Conservation (phyloP, 2,797 vertebrate genomes). For the Catamblyrhynchus diadema region DNA sequence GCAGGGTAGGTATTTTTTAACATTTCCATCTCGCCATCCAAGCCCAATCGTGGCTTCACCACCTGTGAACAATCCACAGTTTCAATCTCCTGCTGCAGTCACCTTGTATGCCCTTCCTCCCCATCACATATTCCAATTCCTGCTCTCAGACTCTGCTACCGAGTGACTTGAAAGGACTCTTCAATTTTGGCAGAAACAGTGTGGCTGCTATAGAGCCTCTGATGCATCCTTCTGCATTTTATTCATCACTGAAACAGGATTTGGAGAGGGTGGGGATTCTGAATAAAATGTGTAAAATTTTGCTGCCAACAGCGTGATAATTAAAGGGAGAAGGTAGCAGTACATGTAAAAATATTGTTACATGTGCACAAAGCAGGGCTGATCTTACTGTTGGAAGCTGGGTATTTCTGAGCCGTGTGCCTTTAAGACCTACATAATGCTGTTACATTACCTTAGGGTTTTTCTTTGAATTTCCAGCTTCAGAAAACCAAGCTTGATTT, state of each 20-base stretch:
- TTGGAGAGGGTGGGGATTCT: conserved; percentile 1
- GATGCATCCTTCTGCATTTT: background rate
- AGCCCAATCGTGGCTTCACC: background rate
- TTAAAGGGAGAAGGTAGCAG: conserved; percentile 4
- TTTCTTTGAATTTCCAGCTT: conserved; percentile 49
- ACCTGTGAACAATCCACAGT: background rate
- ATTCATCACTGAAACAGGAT: background rate
- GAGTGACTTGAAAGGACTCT: background rate
- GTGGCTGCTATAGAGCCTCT: background rate
- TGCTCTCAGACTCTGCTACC: background rate
- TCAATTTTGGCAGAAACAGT: background rate
- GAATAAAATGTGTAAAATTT: conserved; percentile 2
- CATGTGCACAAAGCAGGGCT: conserved; percentile 2
- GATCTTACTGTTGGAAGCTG: background rate
- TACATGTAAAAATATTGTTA: conserved; percentile 21
- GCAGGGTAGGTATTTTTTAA: background rate
- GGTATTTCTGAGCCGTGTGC: conserved; percentile 13
- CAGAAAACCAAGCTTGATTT: background rate
- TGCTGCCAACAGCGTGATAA: conserved; percentile 12
- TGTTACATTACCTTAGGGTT: conserved; percentile 18
- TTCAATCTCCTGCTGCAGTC: background rate
- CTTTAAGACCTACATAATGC: conserved; percentile 57
- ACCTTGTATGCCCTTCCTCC: background rate
- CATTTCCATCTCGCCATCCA: background rate
- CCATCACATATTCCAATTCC: background rate